Evolutionary conservation across 2,797 vertebrate species (phyloP).

Genomic region (Cynopterus sphinx): DNA sequence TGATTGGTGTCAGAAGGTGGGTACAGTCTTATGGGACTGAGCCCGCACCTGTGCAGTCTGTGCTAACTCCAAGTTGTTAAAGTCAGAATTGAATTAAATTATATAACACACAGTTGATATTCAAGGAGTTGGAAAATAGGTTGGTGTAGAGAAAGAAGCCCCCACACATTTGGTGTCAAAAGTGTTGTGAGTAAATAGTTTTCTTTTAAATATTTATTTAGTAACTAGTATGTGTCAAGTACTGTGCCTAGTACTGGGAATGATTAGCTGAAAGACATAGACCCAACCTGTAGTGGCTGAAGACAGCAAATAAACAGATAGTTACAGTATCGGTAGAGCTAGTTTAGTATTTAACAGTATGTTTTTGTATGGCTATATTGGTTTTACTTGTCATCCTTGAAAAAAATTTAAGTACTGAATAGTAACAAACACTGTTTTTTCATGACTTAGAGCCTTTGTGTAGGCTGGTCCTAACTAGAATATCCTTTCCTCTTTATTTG

Average conservation of each 20-base stretch:
- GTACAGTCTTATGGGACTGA: background rate
- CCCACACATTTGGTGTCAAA: background rate
- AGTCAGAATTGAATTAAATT: background rate
- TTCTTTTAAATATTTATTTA: conserved; percentile 18
- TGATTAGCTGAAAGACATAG: background rate
- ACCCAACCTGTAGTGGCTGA: background rate
- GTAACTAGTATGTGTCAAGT: background rate
- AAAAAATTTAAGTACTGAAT: background rate
- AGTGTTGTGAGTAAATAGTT: background rate
- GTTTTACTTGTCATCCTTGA: background rate
- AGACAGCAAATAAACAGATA: background rate
- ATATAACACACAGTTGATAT: background rate
- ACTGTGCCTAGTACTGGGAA: background rate
- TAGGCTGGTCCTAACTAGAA: background rate
- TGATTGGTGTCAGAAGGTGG: background rate
- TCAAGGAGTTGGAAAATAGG: background rate
- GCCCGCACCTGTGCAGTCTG: background rate
- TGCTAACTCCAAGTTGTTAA: background rate
- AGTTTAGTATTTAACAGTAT: background rate
- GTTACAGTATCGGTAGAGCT: background rate
- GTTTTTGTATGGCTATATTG: background rate
- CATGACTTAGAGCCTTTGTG: background rate
- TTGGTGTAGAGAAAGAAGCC: background rate
- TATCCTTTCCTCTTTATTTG: background rate
- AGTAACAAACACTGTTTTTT: background rate